Conservation (phyloP, 2,888 invertebrate genomes). For the Seira musarum region DNA sequence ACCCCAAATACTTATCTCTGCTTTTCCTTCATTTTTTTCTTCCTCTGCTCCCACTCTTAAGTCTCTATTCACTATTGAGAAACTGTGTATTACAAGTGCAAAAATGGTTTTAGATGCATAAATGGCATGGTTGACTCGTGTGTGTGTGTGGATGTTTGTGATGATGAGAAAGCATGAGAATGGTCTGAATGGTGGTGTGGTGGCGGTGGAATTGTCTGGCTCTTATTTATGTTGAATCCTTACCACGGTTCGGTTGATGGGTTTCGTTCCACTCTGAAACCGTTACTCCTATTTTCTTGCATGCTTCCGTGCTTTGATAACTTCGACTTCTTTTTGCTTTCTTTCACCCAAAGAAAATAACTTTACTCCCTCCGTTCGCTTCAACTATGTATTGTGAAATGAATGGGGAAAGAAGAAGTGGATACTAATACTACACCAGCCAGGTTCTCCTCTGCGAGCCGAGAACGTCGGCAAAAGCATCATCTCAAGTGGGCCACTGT, state of each 20-base stretch:
- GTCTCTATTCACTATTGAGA: neutral
- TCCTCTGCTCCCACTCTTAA: neutral
- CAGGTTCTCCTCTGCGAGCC: neutral
- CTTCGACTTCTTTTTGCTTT: neutral
- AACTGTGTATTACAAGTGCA: neutral
- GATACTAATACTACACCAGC: neutral
- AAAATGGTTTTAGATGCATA: neutral
- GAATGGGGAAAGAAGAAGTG: neutral
- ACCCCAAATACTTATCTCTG: neutral
- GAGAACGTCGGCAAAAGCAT: neutral
- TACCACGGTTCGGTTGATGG: slow-evolving; percentile 44
- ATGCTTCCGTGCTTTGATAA: neutral
- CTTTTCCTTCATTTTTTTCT: no score
- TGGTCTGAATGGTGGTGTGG: slow-evolving; percentile 17
- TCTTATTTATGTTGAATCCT: slow-evolving; percentile 31
- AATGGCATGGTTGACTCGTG: slow-evolving; percentile 19
- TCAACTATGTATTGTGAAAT: neutral
- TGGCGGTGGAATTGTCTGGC: slow-evolving; percentile 29
- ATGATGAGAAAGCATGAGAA: slow-evolving; percentile 13
- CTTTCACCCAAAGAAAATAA: slow-evolving; percentile 16
- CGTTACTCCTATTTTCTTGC: neutral
- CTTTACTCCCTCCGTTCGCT: neutral
- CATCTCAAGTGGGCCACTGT: slow-evolving; percentile 52
- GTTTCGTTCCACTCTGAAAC: slow-evolving; percentile 22
- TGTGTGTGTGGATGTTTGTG: neutral